Percentiles rank a stretch among this genome's conserved stretches.
These are phyloP conservation scores for Stegophylla sp. DNA, from an alignment of 2,888 invertebrate species.

Conservation along the genomic window DNA sequence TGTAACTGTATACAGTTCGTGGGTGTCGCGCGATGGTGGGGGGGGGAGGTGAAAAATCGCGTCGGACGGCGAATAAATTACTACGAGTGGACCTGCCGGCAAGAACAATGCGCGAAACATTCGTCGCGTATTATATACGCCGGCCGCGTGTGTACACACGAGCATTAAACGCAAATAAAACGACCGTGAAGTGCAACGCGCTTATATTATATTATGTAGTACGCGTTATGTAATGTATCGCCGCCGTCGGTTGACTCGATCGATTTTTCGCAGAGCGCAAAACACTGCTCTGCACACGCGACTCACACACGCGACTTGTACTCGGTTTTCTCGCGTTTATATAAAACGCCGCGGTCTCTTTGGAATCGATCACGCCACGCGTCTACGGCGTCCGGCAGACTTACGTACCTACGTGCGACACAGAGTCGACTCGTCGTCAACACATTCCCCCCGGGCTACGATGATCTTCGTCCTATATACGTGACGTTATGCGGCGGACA, in stretches of 20 bases:
- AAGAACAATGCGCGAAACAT: conserved; percentile 53
- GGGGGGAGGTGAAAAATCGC: conserved; percentile 33
- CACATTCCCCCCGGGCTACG: too few relatives aligned
- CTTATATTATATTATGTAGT: neutral
- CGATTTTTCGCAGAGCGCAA: neutral
- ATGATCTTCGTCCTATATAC: too few relatives aligned
- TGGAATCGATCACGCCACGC: conserved; percentile 9
- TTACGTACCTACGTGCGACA: too few relatives aligned
- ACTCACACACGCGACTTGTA: too few relatives aligned
- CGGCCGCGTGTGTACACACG: neutral
- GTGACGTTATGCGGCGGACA: too few relatives aligned
- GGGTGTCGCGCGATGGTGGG: too few relatives aligned
- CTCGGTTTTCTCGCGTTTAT: too few relatives aligned
- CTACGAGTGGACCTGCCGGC: neutral
- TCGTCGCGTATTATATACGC: neutral
- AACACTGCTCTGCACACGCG: too few relatives aligned
- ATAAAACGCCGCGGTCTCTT: conserved; percentile 27
- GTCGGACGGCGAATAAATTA: conserved; percentile 50
- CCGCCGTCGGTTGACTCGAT: neutral
- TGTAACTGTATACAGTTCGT: too few relatives aligned
- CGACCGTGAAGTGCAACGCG: neutral
- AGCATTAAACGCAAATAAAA: conserved; percentile 11
- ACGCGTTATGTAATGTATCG: conserved; percentile 1
- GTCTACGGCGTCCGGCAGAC: too few relatives aligned
- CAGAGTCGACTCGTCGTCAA: too few relatives aligned